phyloP scores from a whole-genome alignment of 2,888 invertebrate species.

The Leucophora obtusa region DNA sequence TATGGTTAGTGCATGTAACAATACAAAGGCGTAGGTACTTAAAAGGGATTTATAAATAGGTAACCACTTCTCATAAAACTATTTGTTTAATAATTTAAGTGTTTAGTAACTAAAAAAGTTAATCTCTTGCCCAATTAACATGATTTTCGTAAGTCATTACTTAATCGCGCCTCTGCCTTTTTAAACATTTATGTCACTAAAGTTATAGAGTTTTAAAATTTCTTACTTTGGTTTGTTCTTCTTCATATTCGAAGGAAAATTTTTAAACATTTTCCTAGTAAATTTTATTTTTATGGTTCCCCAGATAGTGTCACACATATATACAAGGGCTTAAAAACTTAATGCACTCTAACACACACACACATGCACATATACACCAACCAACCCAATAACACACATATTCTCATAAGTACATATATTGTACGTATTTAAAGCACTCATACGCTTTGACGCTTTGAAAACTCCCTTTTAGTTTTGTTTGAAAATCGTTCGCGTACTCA shows the following conservation, averaged over 20 bases:
- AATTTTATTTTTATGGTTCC: slow-evolving; percentile 55
- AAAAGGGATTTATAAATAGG: no score
- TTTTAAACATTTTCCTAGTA: slow-evolving; percentile 39
- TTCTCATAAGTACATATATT: neutral
- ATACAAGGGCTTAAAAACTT: slow-evolving; percentile 14
- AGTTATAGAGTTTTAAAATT: slow-evolving; percentile 10
- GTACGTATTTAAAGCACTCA: slow-evolving; percentile 58
- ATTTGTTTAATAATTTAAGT: no score
- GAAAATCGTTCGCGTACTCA: slow-evolving; percentile 43
- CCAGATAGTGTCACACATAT: slow-evolving; percentile 50
- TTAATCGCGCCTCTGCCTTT: slow-evolving; percentile 23
- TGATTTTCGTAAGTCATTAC: no score
- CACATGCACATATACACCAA: slow-evolving; percentile 4
- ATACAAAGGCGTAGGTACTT: neutral
- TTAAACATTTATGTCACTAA: neutral
- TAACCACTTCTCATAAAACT: no score
- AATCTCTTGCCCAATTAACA: no score
- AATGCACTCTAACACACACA: slow-evolving; percentile 1
- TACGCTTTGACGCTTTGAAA: slow-evolving; percentile 59
- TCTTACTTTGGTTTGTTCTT: neutral
- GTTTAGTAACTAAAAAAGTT: no score
- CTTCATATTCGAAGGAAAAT: slow-evolving; percentile 11
- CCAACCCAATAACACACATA: no score
- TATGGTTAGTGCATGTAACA: slow-evolving; percentile 16
- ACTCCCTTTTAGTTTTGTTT: slow-evolving; percentile 29